Evolutionary conservation across 2,113 vertebrate species (phyloP).

Genomic region (Corythoichthys intestinalis): DNA sequence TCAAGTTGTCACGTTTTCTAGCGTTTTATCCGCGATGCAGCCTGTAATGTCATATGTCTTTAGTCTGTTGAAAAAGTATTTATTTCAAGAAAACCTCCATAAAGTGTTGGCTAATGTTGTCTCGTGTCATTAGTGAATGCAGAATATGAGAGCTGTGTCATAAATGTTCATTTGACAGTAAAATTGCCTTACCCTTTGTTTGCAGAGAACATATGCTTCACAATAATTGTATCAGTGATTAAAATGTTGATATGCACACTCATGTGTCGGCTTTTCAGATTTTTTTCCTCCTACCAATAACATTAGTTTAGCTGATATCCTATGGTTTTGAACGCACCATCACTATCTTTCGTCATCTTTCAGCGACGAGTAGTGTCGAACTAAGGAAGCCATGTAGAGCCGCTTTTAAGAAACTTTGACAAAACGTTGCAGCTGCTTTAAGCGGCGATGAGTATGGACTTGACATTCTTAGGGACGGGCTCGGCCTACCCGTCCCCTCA

Average conservation of each 20-base stretch:
- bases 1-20: background rate
- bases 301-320: background rate
- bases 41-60: background rate
- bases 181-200: slow-evolving; percentile 31
- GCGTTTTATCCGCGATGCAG: slow-evolving; percentile 10
- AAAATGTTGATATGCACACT: slow-evolving; percentile 25
- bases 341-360: slow-evolving; percentile 32
- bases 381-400: background rate
- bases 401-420: background rate
- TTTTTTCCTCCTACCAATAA: too few relatives aligned
- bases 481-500: slow-evolving; percentile 82
- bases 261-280: background rate
- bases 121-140: slow-evolving; percentile 7
- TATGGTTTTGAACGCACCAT: background rate
- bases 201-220: slow-evolving; percentile 21
- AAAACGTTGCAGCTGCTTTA: background rate
- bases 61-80: background rate
- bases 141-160: background rate
- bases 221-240: slow-evolving; percentile 37
- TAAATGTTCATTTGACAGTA: slow-evolving; percentile 22
- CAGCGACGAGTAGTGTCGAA: slow-evolving; percentile 16
- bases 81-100: slow-evolving; percentile 2
- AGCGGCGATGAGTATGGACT: slow-evolving; percentile 79
- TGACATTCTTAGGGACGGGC: slow-evolving; percentile 91
- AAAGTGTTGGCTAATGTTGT: background rate